These are phyloP conservation scores for Maconellicoccus hirsutus DNA, from an alignment of 1,140 invertebrate species.

Conservation along the genomic window DNA sequence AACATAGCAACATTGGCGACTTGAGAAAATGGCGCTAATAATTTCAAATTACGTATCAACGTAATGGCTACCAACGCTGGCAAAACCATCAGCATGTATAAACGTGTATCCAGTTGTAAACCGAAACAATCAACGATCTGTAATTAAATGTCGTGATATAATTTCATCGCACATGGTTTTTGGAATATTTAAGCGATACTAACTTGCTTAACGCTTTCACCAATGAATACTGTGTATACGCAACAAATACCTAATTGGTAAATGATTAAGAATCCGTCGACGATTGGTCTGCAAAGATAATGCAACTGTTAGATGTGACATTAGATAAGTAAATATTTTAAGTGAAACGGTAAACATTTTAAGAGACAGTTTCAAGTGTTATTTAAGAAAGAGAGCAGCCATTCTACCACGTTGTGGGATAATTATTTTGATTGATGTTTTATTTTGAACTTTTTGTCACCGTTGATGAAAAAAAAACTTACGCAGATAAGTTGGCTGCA, in stretches of 20 bases:
- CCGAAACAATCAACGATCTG: background rate
- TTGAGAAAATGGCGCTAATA: slow-evolving; percentile 67
- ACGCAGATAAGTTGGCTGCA: slow-evolving; percentile 39
- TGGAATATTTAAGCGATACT: too few species aligned
- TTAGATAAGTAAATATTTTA: too few species aligned
- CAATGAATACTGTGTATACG: slow-evolving; percentile 77
- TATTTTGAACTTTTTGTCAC: too few species aligned
- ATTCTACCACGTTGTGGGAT: too few species aligned
- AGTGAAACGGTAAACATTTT: too few species aligned
- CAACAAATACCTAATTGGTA: slow-evolving; percentile 83
- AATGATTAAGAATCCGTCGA: slow-evolving; percentile 61
- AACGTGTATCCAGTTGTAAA: slow-evolving; percentile 35
- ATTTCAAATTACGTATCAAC: slow-evolving; percentile 61
- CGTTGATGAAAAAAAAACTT: slow-evolving; percentile 26
- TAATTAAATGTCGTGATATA: too few species aligned
- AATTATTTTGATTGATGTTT: too few species aligned
- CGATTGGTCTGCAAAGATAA: slow-evolving; percentile 38
- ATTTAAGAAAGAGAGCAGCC: too few species aligned
- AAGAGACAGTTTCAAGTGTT: too few species aligned
- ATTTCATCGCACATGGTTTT: too few species aligned
- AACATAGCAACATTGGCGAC: slow-evolving; percentile 63
- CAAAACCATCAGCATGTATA: slow-evolving; percentile 50
- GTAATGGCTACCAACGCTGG: slow-evolving; percentile 56
- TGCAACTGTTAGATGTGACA: background rate
- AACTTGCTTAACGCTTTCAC: slow-evolving; percentile 55